Percentiles rank a stretch among this genome's conserved stretches.
Conservation (phyloP, 1,140 invertebrate species). For the Bacillus rossius region DNA sequence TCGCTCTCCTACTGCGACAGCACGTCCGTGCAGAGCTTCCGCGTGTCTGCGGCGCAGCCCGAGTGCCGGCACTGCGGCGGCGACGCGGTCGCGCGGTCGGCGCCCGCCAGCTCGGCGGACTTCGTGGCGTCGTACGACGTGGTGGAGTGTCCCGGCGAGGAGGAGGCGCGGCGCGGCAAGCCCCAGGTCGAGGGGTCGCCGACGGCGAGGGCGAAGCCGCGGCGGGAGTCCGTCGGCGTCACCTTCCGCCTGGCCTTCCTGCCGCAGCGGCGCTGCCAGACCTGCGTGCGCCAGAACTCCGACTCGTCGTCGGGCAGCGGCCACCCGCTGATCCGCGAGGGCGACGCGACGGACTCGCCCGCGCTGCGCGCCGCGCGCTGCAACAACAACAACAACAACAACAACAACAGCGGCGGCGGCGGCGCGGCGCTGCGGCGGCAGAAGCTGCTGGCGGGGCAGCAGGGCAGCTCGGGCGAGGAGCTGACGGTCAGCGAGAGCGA, state of each 20-base stretch:
- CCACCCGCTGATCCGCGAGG: conserved; percentile 24
- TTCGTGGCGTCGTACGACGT: conserved; percentile 32
- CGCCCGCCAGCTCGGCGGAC: conserved; percentile 17
- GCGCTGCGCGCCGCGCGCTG: background rate
- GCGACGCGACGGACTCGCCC: background rate
- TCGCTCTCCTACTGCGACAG: conserved; percentile 26
- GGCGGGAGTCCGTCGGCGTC: conserved; percentile 28
- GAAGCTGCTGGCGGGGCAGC: conserved; percentile 2
- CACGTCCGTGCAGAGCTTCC: conserved; percentile 30
- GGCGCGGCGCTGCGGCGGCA: conserved; percentile 1
- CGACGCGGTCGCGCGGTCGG: background rate
- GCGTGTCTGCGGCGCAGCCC: conserved; percentile 20
- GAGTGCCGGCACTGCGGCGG: conserved; percentile 11
- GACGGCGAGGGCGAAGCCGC: background rate
- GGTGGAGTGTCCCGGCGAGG: conserved; percentile 17
- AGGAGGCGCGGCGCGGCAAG: background rate
- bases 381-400: background rate
- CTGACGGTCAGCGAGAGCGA: background rate
- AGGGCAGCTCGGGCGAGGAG: conserved; percentile 16
- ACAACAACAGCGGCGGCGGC: background rate
- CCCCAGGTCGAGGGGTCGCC: conserved; percentile 8
- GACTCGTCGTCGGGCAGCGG: conserved; percentile 31
- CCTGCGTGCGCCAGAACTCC: conserved; percentile 32
- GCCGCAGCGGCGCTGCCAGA: conserved; percentile 25
- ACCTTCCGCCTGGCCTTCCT: conserved; percentile 28